These are phyloP conservation scores for Stenoptilia bipunctidactyla DNA, from an alignment of 2,888 invertebrate species.

Conservation along the genomic window DNA sequence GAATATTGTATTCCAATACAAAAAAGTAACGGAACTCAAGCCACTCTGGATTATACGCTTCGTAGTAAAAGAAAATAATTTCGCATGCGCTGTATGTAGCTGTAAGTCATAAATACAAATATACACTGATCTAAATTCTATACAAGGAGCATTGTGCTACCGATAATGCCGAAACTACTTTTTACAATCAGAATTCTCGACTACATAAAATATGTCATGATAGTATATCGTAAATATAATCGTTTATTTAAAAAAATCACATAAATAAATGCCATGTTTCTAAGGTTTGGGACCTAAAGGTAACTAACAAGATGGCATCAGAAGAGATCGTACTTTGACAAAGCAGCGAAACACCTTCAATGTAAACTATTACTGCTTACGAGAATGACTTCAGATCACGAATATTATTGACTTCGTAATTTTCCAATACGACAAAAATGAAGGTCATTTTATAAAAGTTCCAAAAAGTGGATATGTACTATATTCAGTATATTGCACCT, in stretches of 20 bases:
- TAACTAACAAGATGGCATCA: conserved; percentile 68
- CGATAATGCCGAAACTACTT: conserved; percentile 40
- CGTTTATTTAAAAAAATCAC: conserved; percentile 58
- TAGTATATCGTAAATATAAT: conserved; percentile 55
- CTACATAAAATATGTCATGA: conserved; percentile 63
- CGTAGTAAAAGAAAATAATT: conserved; percentile 40
- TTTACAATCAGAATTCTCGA: conserved; percentile 47
- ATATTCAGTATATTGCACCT: conserved; percentile 42
- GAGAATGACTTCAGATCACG: conserved; percentile 30
- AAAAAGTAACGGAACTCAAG: conserved; percentile 65
- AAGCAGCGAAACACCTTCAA: conserved; percentile 22
- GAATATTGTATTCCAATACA: conserved; percentile 48
- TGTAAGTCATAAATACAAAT: conserved; percentile 46
- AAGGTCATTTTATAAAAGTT: conserved; percentile 30
- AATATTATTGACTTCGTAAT: conserved; percentile 23
- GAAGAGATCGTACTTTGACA: conserved; percentile 38
- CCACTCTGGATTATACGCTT: conserved; percentile 60
- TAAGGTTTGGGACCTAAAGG: conserved; percentile 62
- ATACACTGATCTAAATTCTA: conserved; percentile 47
- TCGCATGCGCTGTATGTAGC: conserved; percentile 38
- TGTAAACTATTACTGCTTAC: conserved; percentile 22
- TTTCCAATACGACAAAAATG: conserved; percentile 24
- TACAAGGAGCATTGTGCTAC: conserved; percentile 40
- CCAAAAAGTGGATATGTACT: conserved; percentile 47
- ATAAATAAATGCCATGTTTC: conserved; percentile 68